Evolutionary conservation across 2,113 vertebrate genomes (phyloP).

Genomic region (Strix uralensis): DNA sequence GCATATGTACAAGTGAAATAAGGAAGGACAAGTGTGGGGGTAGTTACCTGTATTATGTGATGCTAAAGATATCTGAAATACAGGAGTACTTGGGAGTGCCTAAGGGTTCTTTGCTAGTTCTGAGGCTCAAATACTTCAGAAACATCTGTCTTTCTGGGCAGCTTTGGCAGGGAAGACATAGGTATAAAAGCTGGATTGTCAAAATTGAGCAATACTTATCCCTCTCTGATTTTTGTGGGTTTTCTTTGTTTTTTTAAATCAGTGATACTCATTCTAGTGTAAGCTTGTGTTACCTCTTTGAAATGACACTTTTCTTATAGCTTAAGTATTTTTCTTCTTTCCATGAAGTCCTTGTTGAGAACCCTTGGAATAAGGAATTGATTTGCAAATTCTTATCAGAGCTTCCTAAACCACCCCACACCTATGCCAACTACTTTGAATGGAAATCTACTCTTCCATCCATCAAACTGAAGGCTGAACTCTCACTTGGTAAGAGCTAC

Average conservation of each 20-base stretch:
- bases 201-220: background rate
- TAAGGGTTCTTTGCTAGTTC: background rate
- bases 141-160: background rate
- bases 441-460: constrained; percentile 77
- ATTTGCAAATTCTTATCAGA: constrained; percentile 75
- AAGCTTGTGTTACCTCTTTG: background rate
- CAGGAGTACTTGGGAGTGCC: background rate
- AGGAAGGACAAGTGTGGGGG: background rate
- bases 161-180: background rate
- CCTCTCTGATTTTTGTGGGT: background rate
- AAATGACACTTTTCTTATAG: background rate
- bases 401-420: constrained; percentile 76
- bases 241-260: background rate
- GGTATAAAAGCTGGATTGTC: background rate
- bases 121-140: background rate
- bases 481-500: constrained; percentile 80
- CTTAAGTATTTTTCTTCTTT: background rate
- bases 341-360: constrained; percentile 68
- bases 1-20: background rate
- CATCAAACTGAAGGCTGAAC: constrained; percentile 77
- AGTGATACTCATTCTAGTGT: background rate
- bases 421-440: constrained; percentile 71
- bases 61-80: background rate
- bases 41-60: background rate
- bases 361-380: constrained; percentile 86